Conservation (phyloP, 2,888 invertebrate species). For the Brachyptera risi region DNA sequence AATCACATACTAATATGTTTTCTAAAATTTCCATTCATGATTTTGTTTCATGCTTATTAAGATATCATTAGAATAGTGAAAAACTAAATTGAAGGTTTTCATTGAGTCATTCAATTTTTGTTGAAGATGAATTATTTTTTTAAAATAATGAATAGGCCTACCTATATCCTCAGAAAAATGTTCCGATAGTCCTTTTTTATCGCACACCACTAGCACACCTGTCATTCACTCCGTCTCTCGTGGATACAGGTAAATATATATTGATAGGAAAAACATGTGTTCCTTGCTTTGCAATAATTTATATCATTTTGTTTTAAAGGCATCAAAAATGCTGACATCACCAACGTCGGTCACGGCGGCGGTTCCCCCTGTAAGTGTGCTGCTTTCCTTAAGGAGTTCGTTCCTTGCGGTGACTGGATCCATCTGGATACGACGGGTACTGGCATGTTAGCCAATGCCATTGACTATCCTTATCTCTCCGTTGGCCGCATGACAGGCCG, state of each 20-base stretch:
- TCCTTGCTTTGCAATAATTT: not conserved
- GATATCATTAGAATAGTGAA: too few species aligned
- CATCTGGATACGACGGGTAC: conserved; percentile 74
- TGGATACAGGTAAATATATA: too few species aligned
- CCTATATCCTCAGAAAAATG: too few species aligned
- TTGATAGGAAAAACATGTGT: too few species aligned
- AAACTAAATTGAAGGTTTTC: too few species aligned
- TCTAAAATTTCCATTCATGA: too few species aligned
- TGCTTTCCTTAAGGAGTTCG: conserved; percentile 68
- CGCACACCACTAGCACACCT: not conserved
- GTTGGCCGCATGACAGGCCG: conserved; percentile 59
- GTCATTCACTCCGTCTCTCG: too few species aligned
- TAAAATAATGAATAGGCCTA: too few species aligned
- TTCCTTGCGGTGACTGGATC: conserved; percentile 68
- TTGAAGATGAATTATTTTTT: too few species aligned
- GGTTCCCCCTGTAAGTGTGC: conserved; percentile 68
- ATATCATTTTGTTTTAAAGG: not conserved
- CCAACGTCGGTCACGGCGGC: conserved; percentile 30
- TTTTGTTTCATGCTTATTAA: too few species aligned
- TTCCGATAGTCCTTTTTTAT: not conserved
- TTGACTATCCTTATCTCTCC: conserved; percentile 58
- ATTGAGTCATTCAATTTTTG: too few species aligned
- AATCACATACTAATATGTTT: too few species aligned
- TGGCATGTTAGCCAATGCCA: conserved; percentile 60
- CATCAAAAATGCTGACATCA: conserved; percentile 22